A percentile compares a stretch with the other conserved stretches of the same genome.
Conservation (phyloP, 1,140 invertebrate species). For the Drosophila pseudoobscura region DNA sequence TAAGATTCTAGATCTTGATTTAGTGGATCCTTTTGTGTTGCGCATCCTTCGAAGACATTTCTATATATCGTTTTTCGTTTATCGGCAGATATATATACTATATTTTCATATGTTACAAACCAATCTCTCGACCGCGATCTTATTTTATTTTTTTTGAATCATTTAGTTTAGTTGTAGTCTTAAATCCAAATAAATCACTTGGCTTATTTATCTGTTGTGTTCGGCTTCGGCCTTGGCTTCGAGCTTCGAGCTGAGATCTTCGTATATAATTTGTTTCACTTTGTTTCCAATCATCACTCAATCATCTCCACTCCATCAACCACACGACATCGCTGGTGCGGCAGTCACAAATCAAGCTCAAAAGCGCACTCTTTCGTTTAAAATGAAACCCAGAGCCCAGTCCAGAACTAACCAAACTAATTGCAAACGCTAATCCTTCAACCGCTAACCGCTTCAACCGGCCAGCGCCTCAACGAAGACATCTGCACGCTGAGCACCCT, state of each 20-base stretch:
- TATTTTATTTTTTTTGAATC: slow-evolving; percentile 45
- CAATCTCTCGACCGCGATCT: slow-evolving; percentile 45
- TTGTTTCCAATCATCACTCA: slow-evolving; percentile 32
- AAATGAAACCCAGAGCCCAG: slow-evolving; percentile 58
- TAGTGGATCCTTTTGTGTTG: slow-evolving; percentile 46
- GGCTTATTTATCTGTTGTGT: slow-evolving; percentile 44
- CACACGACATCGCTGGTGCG: slow-evolving; percentile 55
- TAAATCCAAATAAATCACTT: slow-evolving; percentile 51
- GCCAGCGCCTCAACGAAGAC: slow-evolving; percentile 84
- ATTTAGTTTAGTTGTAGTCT: slow-evolving; percentile 50
- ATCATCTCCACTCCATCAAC: slow-evolving; percentile 31
- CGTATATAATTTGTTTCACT: slow-evolving; percentile 29
- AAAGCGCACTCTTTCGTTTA: slow-evolving; percentile 78
- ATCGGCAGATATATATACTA: slow-evolving; percentile 54
- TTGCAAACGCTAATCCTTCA: slow-evolving; percentile 42
- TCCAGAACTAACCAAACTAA: slow-evolving; percentile 43
- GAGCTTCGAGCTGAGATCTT: slow-evolving; percentile 8
- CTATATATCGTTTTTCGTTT: slow-evolving; percentile 69
- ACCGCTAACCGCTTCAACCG: slow-evolving; percentile 15
- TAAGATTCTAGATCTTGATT: slow-evolving; percentile 76
- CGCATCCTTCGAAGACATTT: slow-evolving; percentile 77
- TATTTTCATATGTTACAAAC: slow-evolving; percentile 53
- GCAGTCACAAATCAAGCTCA: slow-evolving; percentile 75
- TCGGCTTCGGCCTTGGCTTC: slow-evolving; percentile 15
- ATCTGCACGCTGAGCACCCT: slow-evolving; percentile 84